phyloP scores from a whole-genome alignment of 64 coral and sea anemone species.

The Montipora cactus region DNA sequence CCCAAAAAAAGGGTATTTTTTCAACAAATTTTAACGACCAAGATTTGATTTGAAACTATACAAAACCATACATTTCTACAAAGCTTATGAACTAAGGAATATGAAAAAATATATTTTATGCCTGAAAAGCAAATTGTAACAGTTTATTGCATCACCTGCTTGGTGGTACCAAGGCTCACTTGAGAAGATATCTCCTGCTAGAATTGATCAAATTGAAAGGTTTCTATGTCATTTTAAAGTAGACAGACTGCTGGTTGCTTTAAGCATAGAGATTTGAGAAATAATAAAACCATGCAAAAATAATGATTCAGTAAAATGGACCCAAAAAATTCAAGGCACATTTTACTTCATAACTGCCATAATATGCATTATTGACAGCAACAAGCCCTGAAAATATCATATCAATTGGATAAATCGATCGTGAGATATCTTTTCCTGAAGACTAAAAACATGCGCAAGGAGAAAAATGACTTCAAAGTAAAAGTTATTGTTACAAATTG shows the following conservation, averaged over 20 bases:
- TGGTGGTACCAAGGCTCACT: slow-evolving; percentile 45
- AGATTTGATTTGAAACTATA: neutral
- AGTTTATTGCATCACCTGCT: slow-evolving; percentile 43
- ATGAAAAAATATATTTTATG: slow-evolving; percentile 34
- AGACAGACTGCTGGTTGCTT: slow-evolving; percentile 15
- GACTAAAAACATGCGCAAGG: slow-evolving; percentile 13
- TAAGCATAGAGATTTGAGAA: slow-evolving; percentile 37
- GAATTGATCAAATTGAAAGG: slow-evolving; percentile 29
- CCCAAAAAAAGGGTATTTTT: slow-evolving; percentile 17
- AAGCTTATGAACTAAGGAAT: slow-evolving; percentile 20
- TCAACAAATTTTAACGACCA: neutral
- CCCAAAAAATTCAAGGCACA: neutral
- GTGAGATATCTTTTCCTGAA: slow-evolving; percentile 72
- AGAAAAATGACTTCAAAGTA: slow-evolving; percentile 60
- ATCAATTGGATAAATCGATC: slow-evolving; percentile 59
- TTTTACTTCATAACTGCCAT: slow-evolving; percentile 49
- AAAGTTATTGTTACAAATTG: slow-evolving; percentile 16
- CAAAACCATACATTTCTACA: slow-evolving; percentile 17
- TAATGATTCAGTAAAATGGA: neutral
- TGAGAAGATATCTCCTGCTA: slow-evolving; percentile 52
- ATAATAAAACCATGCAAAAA: slow-evolving; percentile 17
- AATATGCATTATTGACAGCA: slow-evolving; percentile 20
- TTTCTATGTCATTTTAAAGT: slow-evolving; percentile 14
- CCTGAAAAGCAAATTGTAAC: slow-evolving; percentile 3
- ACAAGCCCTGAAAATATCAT: slow-evolving; percentile 73